phyloP scores from a whole-genome alignment of 1,140 invertebrate species.

The Sarcophaga bullata region DNA sequence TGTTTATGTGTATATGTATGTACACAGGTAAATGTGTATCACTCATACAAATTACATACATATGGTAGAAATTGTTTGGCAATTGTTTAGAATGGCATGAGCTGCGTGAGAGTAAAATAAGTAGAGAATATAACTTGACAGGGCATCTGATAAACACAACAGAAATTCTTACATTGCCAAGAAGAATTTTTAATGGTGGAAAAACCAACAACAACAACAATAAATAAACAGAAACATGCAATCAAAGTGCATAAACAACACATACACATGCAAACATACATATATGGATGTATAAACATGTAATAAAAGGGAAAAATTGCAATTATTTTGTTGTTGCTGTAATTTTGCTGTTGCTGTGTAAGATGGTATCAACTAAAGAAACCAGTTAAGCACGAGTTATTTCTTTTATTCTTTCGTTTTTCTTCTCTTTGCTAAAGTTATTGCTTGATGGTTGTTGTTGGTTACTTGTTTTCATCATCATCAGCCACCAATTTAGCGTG shows the following conservation, averaged over 20 bases:
- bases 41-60: too few species aligned
- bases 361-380: constrained; percentile 19
- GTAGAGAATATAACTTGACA: not conserved
- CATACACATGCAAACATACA: not conserved
- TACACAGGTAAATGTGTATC: too few species aligned
- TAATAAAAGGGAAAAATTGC: constrained; percentile 5
- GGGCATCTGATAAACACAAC: constrained; percentile 11
- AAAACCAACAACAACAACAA: not conserved
- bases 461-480: not conserved
- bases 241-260: not conserved
- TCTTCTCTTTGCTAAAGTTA: not conserved
- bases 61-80: too few species aligned
- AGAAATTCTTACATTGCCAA: constrained; percentile 21
- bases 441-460: not conserved
- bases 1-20: too few species aligned
- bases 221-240: not conserved
- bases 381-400: constrained; percentile 31
- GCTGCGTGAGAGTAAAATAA: not conserved
- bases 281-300: not conserved
- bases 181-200: constrained; percentile 18
- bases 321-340: constrained; percentile 4
- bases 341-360: not conserved
- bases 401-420: not conserved
- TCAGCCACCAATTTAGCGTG: constrained; percentile 17
- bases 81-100: not conserved